phyloP scores from a whole-genome alignment of 2,797 vertebrate species.

The Gastrophryne carolinensis region DNA sequence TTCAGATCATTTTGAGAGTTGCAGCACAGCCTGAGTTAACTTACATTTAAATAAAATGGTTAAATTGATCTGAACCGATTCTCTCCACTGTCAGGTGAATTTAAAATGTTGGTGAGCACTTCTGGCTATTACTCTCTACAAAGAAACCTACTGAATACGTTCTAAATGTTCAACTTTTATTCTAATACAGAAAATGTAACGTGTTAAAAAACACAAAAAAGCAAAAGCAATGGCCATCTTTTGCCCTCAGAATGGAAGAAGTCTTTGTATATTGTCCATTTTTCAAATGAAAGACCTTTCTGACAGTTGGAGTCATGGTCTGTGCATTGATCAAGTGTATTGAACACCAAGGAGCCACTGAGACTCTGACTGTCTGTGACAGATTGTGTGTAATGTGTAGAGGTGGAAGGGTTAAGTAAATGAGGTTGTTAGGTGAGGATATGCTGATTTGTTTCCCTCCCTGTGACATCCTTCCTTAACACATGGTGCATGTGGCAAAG shows the following conservation, averaged over 20 bases:
- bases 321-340: background rate
- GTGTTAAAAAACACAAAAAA: background rate
- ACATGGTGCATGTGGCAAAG: constrained; percentile 42
- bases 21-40: too few species aligned
- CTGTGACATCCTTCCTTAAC: constrained; percentile 39
- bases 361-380: background rate
- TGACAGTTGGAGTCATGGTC: background rate
- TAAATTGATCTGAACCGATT: too few species aligned
- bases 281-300: background rate
- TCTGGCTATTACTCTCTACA: too few species aligned
- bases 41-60: too few species aligned
- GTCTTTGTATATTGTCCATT: background rate
- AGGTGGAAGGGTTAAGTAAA: constrained; percentile 47
- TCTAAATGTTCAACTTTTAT: too few species aligned
- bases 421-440: constrained; percentile 44
- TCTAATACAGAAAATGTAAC: too few species aligned
- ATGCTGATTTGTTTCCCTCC: constrained; percentile 39
- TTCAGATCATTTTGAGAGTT: too few species aligned
- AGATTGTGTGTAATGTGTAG: constrained; percentile 21
- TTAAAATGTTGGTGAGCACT: too few species aligned
- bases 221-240: background rate
- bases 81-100: too few species aligned
- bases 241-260: background rate
- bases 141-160: too few species aligned
- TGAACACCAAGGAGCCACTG: background rate